Percentiles rank a stretch among this genome's conserved stretches.
Evolutionary conservation across 2,797 vertebrate genomes (phyloP).

Genomic region (Zenarchopterus dispar): DNA sequence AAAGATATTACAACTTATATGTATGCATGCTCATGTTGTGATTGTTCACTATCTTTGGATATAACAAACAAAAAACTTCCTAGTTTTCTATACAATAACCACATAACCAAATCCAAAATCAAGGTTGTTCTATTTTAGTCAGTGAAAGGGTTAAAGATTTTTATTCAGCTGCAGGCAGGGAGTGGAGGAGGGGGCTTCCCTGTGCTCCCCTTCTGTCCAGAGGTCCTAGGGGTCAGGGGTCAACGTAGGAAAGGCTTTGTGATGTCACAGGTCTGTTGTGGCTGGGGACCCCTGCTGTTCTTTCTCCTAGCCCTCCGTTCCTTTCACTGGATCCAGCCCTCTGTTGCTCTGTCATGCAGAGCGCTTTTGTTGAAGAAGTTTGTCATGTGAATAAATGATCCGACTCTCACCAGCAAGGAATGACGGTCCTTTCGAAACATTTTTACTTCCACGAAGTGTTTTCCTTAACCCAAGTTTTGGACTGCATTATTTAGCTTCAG

Average conservation of each 20-base stretch:
- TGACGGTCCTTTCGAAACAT: conserved; percentile 17
- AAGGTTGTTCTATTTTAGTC: conserved; percentile 58
- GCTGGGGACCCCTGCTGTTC: conserved; percentile 75
- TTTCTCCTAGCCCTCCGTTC: conserved; percentile 63
- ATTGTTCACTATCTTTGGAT: neutral
- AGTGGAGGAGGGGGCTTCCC: conserved; percentile 73
- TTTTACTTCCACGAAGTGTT: conserved; percentile 20
- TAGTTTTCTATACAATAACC: neutral
- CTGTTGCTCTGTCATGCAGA: conserved; percentile 65
- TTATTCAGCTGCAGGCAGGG: conserved; percentile 68
- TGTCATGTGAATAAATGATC: conserved; percentile 55
- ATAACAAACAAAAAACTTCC: neutral
- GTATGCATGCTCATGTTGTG: neutral
- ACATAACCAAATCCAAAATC: conserved; percentile 40
- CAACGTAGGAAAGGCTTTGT: conserved; percentile 86
- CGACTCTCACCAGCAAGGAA: conserved; percentile 31
- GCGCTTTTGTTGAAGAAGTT: conserved; percentile 67
- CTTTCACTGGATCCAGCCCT: conserved; percentile 73
- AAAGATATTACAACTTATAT: neutral
- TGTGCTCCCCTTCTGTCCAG: conserved; percentile 81
- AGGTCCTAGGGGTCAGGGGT: conserved; percentile 84
- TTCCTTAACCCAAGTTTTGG: conserved; percentile 1
- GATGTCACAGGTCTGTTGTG: conserved; percentile 75
- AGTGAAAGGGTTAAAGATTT: conserved; percentile 76
- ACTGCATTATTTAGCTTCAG: conserved; percentile 12